Evolutionary conservation across 2,888 invertebrate genomes (phyloP).

Genomic region (Erebia aethiops): DNA sequence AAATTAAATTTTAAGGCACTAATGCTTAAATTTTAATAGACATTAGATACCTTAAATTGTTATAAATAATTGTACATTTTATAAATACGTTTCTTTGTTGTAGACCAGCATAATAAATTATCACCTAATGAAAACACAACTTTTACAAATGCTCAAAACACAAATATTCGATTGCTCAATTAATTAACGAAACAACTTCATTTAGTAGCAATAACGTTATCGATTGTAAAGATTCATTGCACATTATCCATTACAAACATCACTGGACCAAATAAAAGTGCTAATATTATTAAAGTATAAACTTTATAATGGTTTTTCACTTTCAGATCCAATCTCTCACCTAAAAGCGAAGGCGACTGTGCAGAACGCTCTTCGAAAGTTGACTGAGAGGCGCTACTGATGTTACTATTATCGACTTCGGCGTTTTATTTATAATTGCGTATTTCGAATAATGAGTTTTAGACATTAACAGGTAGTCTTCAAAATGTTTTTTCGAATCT

Average conservation of each 20-base stretch:
- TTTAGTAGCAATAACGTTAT: conserved; percentile 38
- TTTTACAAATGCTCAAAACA: conserved; percentile 33
- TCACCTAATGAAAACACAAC: conserved; percentile 32
- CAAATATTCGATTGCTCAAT: conserved; percentile 26
- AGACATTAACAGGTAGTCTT: conserved; percentile 11
- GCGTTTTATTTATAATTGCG: conserved; percentile 63
- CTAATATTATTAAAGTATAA: conserved; percentile 11
- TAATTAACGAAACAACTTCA: conserved; percentile 38
- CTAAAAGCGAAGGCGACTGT: conserved; percentile 82
- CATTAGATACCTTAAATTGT: conserved; percentile 46
- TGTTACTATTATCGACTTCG: conserved; percentile 45
- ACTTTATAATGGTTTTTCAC: conserved; percentile 34
- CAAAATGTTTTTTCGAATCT: conserved; percentile 18
- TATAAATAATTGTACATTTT: conserved; percentile 47
- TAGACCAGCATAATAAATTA: conserved; percentile 29
- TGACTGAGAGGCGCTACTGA: conserved; percentile 79
- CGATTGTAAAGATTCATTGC: conserved; percentile 33
- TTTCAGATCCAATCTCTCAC: conserved; percentile 80
- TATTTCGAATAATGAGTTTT: conserved; percentile 57
- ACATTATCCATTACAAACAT: conserved; percentile 36
- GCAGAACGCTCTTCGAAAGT: conserved; percentile 81
- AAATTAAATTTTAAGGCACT: conserved; percentile 75
- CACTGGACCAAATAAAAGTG: conserved; percentile 23
- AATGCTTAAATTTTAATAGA: conserved; percentile 70
- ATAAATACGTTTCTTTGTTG: conserved; percentile 19